Conservation (phyloP, 1,140 invertebrate species). For the Bemisia tabaci region DNA sequence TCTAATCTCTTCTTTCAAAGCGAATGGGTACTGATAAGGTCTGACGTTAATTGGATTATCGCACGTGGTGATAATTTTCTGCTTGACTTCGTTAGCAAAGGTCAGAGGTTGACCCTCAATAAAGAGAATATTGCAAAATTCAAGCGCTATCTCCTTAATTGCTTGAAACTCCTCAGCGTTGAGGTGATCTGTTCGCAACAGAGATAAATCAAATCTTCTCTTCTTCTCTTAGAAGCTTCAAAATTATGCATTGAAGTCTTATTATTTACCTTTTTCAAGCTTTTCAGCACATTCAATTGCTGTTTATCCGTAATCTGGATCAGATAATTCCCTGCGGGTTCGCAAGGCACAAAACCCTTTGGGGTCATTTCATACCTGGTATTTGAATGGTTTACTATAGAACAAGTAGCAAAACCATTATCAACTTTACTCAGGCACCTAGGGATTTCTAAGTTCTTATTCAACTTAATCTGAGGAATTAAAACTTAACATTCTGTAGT, state of each 20-base stretch:
- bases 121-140: not conserved
- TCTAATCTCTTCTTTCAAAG: not conserved
- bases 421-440: not conserved
- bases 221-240: not conserved
- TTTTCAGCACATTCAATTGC: no score
- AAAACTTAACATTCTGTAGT: not conserved
- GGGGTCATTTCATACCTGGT: not conserved
- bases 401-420: not conserved
- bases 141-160: not conserved
- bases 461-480: not conserved
- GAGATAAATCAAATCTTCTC: not conserved
- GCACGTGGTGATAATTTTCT: not conserved
- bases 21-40: not conserved
- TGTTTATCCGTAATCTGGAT: not conserved
- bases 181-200: not conserved
- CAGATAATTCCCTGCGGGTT: not conserved
- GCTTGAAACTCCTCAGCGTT: not conserved
- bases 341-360: not conserved
- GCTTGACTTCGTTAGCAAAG: not conserved
- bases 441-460: not conserved
- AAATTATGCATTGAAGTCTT: not conserved
- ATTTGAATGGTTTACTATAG: not conserved
- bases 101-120: not conserved
- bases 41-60: not conserved
- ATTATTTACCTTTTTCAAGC: no score